Evolutionary conservation across 2,888 invertebrate species (phyloP), one percentile per base, ranked within the genome.

Genomic region (Dicyrtomina minuta): DNA sequence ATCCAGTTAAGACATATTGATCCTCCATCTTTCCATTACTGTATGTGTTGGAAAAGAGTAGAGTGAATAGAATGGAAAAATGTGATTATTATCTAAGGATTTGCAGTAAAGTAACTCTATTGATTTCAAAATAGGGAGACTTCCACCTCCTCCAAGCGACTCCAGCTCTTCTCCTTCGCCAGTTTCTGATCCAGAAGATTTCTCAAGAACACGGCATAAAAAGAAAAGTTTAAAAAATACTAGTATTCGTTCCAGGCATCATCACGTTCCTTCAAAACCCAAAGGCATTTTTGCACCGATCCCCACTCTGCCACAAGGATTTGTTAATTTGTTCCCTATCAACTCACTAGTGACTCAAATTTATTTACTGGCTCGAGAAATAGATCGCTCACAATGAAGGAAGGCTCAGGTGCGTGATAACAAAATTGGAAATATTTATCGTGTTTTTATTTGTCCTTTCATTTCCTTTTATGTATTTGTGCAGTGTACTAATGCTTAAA

Each of bases 231-330:
- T 72, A 53, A 73, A 73, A 64, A 73, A 74, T 60, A 72, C 75
- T 10, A 76, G 74, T 46, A 73, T 72, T 20, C 70, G 78, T 26
- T 70, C 74, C 1, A 59, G 76, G 17, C 77, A 77, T 70, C 74
- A 75, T 71, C 74, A 70, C 46, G 41, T 59, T 33, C 58, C 70
- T 6, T 55, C 62, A 1, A 75, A 74, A 58, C 75, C 75, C 27
- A 78, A 78, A 60, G 75, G 77, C n/a, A 78, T 77, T 27, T 78
- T 75, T 59, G 74, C 78, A n/a, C 76, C 78, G 2, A 78, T 78
- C 65, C 78, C 78, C 15, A 78, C 78, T 0, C 75, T 77, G 41
- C 77, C 77, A 43, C 74, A 74, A 60, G 77, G 77, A 51, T 77
- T 75, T n/a, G n/a, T n/a, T n/a, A n/a, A n/a, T n/a, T n/a, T 66